Percentiles rank a stretch among this genome's conserved stretches.
These are phyloP conservation scores for Gadus macrocephalus DNA, from an alignment of 2,113 vertebrate genomes.

Conservation along the genomic window DNA sequence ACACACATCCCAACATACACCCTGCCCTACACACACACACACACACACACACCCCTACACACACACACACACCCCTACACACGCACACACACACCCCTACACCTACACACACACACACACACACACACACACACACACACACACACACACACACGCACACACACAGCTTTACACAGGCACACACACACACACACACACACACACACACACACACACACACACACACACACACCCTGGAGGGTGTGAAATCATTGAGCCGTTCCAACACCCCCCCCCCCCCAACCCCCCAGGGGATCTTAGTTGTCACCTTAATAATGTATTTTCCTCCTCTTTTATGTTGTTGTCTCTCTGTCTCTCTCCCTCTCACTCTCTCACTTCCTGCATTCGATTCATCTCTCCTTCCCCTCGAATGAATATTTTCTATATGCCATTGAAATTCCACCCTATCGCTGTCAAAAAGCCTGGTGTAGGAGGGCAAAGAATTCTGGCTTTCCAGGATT, in stretches of 20 bases:
- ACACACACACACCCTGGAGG: background rate
- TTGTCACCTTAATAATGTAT: slow-evolving; percentile 41
- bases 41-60: background rate
- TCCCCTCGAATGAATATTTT: slow-evolving; percentile 31
- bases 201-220: background rate
- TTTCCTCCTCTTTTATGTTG: background rate
- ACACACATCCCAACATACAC: slow-evolving; percentile 2
- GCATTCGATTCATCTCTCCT: slow-evolving; percentile 27
- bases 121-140: background rate
- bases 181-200: background rate
- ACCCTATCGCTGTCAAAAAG: slow-evolving; percentile 18
- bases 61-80: background rate
- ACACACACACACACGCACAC: background rate
- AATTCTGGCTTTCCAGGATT: slow-evolving; percentile 11
- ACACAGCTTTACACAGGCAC: background rate
- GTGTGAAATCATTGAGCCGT: slow-evolving; percentile 21
- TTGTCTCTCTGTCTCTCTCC: slow-evolving; percentile 40
- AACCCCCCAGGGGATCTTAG: slow-evolving; percentile 37
- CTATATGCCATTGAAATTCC: slow-evolving; percentile 34
- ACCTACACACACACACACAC: background rate
- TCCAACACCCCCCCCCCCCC: background rate
- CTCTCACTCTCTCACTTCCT: slow-evolving; percentile 29
- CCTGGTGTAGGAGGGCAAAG: slow-evolving; percentile 23
- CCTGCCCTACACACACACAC: background rate
- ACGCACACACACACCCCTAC: background rate